Conservation (phyloP, 2,113 vertebrate species). For the Pseudorectes ferrugineus region DNA sequence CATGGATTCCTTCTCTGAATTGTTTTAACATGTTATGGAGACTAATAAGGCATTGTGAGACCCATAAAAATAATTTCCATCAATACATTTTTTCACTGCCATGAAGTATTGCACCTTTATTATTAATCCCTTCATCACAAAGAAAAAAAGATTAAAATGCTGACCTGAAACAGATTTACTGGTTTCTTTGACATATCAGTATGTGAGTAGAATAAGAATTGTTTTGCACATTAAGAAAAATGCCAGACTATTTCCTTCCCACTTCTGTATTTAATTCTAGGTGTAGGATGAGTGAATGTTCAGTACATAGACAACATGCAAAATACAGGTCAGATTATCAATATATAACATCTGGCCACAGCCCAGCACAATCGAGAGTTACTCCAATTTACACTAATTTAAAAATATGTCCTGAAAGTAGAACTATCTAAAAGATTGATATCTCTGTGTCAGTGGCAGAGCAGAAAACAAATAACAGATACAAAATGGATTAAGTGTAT, state of each 20-base stretch:
- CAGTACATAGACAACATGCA: background rate
- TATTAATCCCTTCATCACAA: background rate
- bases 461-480: background rate
- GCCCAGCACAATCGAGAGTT: background rate
- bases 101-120: background rate
- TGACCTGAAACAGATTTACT: slow-evolving; percentile 1
- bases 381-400: background rate
- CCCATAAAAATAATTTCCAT: background rate
- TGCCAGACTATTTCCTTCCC: background rate
- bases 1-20: background rate
- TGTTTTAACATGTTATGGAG: background rate
- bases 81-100: background rate
- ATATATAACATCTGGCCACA: background rate
- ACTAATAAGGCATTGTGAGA: background rate
- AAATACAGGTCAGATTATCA: background rate
- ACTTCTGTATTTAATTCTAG: background rate
- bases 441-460: background rate
- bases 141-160: background rate
- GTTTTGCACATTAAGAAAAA: background rate
- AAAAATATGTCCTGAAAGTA: background rate
- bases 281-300: background rate
- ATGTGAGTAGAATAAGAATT: background rate
- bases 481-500: background rate
- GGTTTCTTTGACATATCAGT: background rate
- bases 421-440: background rate